Conservation (phyloP, 2,797 vertebrate genomes). For the Miichthys miiuy region DNA sequence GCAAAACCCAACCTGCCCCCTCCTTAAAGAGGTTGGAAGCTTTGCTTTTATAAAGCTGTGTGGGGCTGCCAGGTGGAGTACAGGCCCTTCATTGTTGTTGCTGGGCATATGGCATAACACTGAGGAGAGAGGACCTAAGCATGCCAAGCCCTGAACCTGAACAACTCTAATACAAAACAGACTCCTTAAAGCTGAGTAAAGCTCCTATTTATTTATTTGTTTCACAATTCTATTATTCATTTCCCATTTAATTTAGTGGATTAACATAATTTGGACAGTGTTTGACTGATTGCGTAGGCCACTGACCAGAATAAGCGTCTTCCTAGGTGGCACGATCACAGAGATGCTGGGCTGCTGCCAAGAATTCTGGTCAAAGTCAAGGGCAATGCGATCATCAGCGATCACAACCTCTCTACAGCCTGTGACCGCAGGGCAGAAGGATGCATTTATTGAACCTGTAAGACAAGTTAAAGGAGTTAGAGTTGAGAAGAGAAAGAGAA, state of each 20-base stretch:
- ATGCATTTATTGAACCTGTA: constrained; percentile 88
- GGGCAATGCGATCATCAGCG: constrained; percentile 83
- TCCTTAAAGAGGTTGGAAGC: constrained; percentile 23
- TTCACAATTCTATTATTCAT: not conserved
- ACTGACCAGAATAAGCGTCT: constrained; percentile 89
- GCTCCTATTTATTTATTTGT: not conserved
- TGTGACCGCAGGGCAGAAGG: constrained; percentile 90
- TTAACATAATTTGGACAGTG: not conserved
- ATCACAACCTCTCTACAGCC: constrained; percentile 90
- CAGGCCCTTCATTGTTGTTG: constrained; percentile 72
- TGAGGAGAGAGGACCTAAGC: constrained; percentile 43
- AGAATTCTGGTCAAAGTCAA: constrained; percentile 81
- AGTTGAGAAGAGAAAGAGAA: not conserved
- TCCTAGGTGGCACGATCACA: constrained; percentile 86
- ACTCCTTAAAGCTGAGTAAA: constrained; percentile 12
- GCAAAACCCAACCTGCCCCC: constrained; percentile 27
- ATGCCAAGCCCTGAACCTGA: constrained; percentile 54
- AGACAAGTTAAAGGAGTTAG: constrained; percentile 19
- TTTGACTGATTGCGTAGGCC: not conserved
- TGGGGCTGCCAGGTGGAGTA: constrained; percentile 67
- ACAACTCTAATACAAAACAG: constrained; percentile 32
- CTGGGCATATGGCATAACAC: constrained; percentile 54
- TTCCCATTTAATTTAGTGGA: not conserved
- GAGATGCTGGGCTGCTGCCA: constrained; percentile 83
- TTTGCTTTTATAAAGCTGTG: constrained; percentile 56